phyloP scores from a whole-genome alignment of 1,140 invertebrate species.

The Asobara japonica region DNA sequence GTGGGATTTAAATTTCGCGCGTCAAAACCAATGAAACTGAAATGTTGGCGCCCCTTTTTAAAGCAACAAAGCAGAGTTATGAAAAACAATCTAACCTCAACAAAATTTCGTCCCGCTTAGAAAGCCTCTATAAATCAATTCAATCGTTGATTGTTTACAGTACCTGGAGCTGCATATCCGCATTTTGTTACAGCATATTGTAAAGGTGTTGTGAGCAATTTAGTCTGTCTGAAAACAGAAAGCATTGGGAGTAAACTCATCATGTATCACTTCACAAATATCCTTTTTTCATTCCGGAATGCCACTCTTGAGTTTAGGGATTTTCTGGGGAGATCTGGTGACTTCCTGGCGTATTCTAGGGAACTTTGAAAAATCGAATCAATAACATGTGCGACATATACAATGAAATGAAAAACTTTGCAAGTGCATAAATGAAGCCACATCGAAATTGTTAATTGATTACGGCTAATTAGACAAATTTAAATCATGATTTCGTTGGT shows the following conservation, averaged over 20 bases:
- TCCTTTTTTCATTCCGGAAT: neutral
- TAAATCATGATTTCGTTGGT: neutral
- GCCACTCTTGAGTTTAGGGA: no score
- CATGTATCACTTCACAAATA: neutral
- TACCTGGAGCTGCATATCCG: conserved; percentile 41
- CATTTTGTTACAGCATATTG: conserved; percentile 36
- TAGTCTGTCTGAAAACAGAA: conserved; percentile 28
- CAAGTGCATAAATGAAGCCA: neutral
- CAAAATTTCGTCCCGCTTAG: neutral
- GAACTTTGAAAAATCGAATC: no score
- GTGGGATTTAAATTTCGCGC: neutral
- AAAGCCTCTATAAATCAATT: neutral
- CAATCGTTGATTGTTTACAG: neutral
- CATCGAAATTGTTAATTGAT: neutral
- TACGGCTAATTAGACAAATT: neutral
- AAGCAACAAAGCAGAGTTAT: neutral
- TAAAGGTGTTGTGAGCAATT: conserved; percentile 33
- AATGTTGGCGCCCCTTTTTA: neutral
- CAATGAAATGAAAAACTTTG: neutral
- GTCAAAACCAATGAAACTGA: neutral
- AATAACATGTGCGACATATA: neutral
- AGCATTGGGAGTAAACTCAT: conserved; percentile 36
- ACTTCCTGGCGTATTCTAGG: no score
- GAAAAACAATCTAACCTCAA: neutral
- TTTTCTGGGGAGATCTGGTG: no score